Percentiles rank a stretch among this genome's conserved stretches.
Conservation (phyloP, 2,113 vertebrate species). For the Ranitomeya variabilis region DNA sequence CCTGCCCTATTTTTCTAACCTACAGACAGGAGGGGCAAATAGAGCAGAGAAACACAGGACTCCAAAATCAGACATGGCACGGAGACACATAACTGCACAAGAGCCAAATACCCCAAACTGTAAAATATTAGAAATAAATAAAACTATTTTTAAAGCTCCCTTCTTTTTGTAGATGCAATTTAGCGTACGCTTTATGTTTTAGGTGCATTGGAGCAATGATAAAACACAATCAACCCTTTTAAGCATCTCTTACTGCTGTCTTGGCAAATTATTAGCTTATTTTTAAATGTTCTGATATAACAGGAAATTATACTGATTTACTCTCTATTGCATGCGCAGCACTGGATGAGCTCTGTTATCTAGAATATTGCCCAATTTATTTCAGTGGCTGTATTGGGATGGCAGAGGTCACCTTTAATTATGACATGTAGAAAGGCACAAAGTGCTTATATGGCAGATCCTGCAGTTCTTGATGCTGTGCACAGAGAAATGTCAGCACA, state of each 20-base stretch:
- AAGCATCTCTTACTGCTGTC: neutral
- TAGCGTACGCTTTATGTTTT: no score
- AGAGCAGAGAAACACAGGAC: no score
- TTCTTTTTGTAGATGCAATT: no score
- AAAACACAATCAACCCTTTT: neutral
- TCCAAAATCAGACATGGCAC: no score
- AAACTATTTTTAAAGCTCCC: neutral
- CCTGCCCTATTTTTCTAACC: no score
- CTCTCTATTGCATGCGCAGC: neutral
- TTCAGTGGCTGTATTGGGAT: neutral
- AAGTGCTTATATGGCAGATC: slow-evolving; percentile 16
- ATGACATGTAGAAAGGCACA: neutral
- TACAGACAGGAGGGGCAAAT: no score
- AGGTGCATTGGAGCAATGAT: no score
- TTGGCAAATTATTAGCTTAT: neutral
- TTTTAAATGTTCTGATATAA: neutral
- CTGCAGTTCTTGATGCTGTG: neutral
- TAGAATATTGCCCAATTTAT: neutral
- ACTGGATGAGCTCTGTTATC: neutral
- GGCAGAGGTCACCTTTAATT: slow-evolving; percentile 3
- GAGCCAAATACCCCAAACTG: neutral
- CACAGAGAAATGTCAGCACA: neutral
- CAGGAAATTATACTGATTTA: neutral
- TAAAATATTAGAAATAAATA: neutral
- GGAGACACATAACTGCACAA: no score